Base-by-base conservation (phyloP, 2,113 vertebrate genomes). In the Oophaga pumilio region DNA sequence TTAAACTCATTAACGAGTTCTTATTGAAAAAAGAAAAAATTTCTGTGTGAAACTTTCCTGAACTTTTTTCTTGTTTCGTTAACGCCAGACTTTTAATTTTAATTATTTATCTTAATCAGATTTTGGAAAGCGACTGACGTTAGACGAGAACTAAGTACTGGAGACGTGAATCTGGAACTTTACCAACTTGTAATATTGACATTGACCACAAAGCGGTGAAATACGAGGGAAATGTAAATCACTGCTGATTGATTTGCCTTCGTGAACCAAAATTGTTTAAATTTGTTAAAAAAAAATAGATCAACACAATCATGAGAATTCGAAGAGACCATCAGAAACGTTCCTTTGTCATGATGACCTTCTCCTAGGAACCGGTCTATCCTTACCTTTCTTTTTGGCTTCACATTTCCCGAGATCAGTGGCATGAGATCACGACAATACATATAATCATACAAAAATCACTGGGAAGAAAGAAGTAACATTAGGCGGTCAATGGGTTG, bases 21-120 rank as follows among this genome's bases (percentile, higher is more conserved):
- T 56, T 33, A 60, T 33, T 69, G 68, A 60, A 59, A 62, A 81
- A 82, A 22, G 64, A 62, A 18, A 50, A 82, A 15, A n/a, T 71
- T 57, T 22, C 18, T 28, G 33, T 53, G 66, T 84, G 50, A 24
- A 49, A 66, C 50, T 62, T 50, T 24, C n/a, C 26, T 68, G 50
- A 56, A 77, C 59, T 14, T 80, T 33, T 33, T 20, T 20, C 78
- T 57, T 7, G n/a, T 94, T 94, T 88, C 94, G 95, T 94, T 94
- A 95, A 91, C 92, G 92, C 94, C 94, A 94, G 89, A 83, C 90
- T 92, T 94, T 95, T 94, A 18, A 94, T 94, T 92, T 93, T 94
- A 95, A 95, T 93, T 94, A 96, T 95, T 95, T 95, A 95, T 94
- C 92, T 92, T 95, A 95, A 96, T 96, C 94, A 96, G 93, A 91